Base-by-base conservation (phyloP, 2,888 invertebrate species). In the Morinoia aosen region DNA sequence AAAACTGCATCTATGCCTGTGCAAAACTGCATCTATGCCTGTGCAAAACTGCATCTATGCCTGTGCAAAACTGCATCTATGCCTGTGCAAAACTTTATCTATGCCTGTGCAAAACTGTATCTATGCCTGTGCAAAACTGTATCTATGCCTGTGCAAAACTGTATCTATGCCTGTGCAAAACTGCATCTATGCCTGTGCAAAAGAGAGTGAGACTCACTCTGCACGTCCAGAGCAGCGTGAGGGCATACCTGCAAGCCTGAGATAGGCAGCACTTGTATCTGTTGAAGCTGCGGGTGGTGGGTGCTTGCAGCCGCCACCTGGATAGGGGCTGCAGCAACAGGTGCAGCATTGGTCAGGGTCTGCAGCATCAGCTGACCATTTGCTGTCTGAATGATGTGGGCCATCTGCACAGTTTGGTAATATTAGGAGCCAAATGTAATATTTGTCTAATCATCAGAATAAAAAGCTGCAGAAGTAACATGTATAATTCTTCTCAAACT, bases 201-300 rank as follows among this genome's bases (percentile, higher is more conserved):
- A 48, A 4, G 48, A 48, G 48, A 48, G 48, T 48, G 48, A 48
- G 48, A 48, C 48, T 48, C 48, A 48, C 48, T 48, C 48, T 48
- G 48, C 48, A 48, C 5, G 48, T 48, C 48, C 48, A 48, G 48
- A 48, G 48, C 61, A 61, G 88, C 2, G n/a, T 2, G 5, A 88
- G 39, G 11, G 25, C 88, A 90, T 96, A 97, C 97, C 97, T 97
- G 97, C 88, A 97, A 96, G 39, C 97, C 97, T 19, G 97, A 97
- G 56, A 98, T 98, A 5, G 98, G 98, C 33, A 98, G 97, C 0
- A 98, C 98, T 97, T 98, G 98, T 76, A 98, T 98, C 97, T 98
- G 98, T 97, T 98, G 98, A 64, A 98, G 97, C 95, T 98, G 98
- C 96, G 98, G 98, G 19, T 96, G 95, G 40, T 95, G 95, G 0